Conservation (phyloP, 1,140 invertebrate genomes). For the Drosophila kepulauana region DNA sequence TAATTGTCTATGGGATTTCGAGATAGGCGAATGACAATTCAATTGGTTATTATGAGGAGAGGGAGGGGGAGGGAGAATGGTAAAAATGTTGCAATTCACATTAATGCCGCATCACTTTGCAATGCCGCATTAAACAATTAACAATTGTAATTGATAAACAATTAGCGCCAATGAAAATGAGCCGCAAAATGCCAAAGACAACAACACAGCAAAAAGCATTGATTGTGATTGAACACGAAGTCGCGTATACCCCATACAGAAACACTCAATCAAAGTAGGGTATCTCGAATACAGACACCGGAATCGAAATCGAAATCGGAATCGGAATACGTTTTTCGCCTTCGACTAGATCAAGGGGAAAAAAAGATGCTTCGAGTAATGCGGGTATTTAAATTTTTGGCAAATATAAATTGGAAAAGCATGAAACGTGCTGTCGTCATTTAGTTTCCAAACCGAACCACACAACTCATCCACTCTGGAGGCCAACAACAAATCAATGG, state of each 20-base stretch:
- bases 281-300: constrained; percentile 2
- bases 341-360: constrained; percentile 2
- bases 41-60: neutral
- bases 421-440: constrained; percentile 12
- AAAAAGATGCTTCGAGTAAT: constrained; percentile 7
- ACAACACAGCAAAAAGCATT: neutral
- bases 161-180: constrained; percentile 61
- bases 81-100: constrained; percentile 45
- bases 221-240: neutral
- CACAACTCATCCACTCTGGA: neutral
- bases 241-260: neutral
- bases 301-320: neutral
- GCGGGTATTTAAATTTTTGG: constrained; percentile 10
- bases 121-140: constrained; percentile 73
- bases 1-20: constrained; percentile 27
- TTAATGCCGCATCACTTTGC: constrained; percentile 61
- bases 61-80: neutral
- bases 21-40: neutral
- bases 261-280: neutral
- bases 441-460: neutral
- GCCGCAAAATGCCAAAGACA: constrained; percentile 26
- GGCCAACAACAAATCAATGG: constrained; percentile 24
- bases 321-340: no score
- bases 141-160: constrained; percentile 80
- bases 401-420: constrained; percentile 16